Evolutionary conservation across 2,888 invertebrate species (phyloP).

Genomic region (Agrilus mali): DNA sequence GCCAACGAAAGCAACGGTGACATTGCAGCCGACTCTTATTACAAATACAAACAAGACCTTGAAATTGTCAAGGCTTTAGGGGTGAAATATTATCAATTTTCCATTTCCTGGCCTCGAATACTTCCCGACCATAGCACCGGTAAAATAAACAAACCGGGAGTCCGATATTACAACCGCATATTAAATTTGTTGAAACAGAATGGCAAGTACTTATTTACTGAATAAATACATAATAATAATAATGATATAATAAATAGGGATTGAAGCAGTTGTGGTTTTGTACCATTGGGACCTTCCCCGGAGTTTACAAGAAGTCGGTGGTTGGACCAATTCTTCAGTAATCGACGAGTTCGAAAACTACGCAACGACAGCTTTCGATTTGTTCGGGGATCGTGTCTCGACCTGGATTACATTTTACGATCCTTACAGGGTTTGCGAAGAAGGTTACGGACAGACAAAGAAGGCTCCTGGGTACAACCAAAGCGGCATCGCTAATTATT

Average conservation of each 20-base stretch:
- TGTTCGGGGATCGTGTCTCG: conserved; percentile 50
- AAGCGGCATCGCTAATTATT: conserved; percentile 41
- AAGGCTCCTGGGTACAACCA: conserved; percentile 11
- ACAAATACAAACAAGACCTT: conserved; percentile 47
- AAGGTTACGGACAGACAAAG: conserved; percentile 30
- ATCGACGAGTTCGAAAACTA: conserved; percentile 29
- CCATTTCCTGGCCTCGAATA: conserved; percentile 59
- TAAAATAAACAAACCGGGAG: conserved; percentile 49
- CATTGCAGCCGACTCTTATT: conserved; percentile 54
- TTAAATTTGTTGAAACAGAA: no score
- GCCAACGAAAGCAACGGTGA: conserved; percentile 44
- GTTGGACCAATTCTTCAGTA: conserved; percentile 46
- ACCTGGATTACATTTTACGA: conserved; percentile 72
- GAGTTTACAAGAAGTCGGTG: conserved; percentile 36
- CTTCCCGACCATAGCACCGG: conserved; percentile 53
- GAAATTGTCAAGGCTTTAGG: conserved; percentile 47
- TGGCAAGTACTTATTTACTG: no score
- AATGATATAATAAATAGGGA: no score
- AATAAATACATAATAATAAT: no score
- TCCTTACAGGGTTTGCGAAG: conserved; percentile 45
- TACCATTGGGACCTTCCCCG: conserved; percentile 6
- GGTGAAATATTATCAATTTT: conserved; percentile 52
- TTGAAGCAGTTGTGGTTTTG: no score
- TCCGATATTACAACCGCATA: conserved; percentile 50
- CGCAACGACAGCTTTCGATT: conserved; percentile 40